These are phyloP conservation scores for Drosophila vallismaia DNA, from an alignment of 2,888 invertebrate genomes.

Conservation along the genomic window DNA sequence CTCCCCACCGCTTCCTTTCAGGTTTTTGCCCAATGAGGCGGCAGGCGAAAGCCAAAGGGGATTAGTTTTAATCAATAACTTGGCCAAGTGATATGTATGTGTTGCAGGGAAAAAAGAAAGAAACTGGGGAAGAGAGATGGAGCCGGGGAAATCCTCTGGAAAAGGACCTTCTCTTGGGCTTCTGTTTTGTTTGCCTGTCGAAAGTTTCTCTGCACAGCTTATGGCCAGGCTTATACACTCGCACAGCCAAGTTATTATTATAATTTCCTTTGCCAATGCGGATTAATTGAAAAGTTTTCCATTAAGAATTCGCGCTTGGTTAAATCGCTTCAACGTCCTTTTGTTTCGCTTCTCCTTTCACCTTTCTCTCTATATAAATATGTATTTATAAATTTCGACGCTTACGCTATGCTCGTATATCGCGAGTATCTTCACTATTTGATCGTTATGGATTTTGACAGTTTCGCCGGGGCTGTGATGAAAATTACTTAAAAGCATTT, in stretches of 20 bases:
- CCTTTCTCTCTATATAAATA: conserved; percentile 15
- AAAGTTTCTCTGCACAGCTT: conserved; percentile 62
- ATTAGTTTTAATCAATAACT: conserved; percentile 80
- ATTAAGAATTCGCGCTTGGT: conserved; percentile 76
- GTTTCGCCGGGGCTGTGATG: conserved; percentile 67
- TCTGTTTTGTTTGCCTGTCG: conserved; percentile 67
- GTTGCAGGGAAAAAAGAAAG: background rate
- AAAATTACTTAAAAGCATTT: conserved; percentile 78
- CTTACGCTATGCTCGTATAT: conserved; percentile 20
- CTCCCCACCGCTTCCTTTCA: conserved; percentile 1
- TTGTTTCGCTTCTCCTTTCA: conserved; percentile 37
- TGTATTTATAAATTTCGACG: conserved; percentile 1
- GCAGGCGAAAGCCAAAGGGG: conserved; percentile 77
- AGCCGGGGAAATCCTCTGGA: conserved; percentile 6
- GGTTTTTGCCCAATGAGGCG: conserved; percentile 74
- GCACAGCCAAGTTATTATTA: conserved; percentile 67
- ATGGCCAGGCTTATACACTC: conserved; percentile 42
- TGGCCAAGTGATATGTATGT: conserved; percentile 48
- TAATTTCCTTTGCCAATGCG: conserved; percentile 72
- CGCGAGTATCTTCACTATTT: conserved; percentile 67
- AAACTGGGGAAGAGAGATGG: background rate
- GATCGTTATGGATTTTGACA: conserved; percentile 77
- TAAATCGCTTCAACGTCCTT: conserved; percentile 47
- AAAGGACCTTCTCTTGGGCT: conserved; percentile 36
- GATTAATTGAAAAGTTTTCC: conserved; percentile 78